Evolutionary conservation across 2,113 vertebrate genomes (phyloP), one percentile per base, ranked within the genome.

Genomic region (Passer montanus): DNA sequence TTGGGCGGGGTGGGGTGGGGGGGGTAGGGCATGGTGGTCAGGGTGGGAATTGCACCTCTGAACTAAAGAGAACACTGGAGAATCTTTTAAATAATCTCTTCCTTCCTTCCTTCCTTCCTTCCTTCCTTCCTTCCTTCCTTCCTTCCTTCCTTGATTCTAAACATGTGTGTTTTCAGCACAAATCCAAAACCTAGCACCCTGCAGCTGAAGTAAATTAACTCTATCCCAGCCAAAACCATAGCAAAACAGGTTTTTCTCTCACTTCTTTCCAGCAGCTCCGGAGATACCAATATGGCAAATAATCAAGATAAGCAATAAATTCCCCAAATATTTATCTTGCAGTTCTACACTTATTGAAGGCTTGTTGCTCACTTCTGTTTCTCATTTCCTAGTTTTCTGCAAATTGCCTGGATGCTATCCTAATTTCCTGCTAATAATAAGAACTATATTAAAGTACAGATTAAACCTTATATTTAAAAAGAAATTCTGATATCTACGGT

Each of bases 351-450:
- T 81, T 90, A 33, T 16, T 4, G 6, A 70, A 80, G 62, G 12
- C 23, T 87, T 96, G 30, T 77, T 94, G 33, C 27, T 94, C 21
- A 70, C 56, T 94, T 63, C 20, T 86, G 20, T 55, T 88, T 84
- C 55, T 74, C 27, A 59, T 56, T 37, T 60, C 47, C 58, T 63
- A 8, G 21, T 83, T 95, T 88, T 64, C 75, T 86, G 30, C 14
- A 74, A 67, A 58, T 67, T 74, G 37, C 52, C 60, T 74, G 37
- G 53, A 91, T 66, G 15, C 35, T 46, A 56, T 59, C 18, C 39
- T 85, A 44, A 63, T 52, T 81, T 79, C 24, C 52, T 80, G 15
- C 5, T 31, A 27, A 39, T 72, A 63, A 49, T 21, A 83, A 68
- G n/a, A 73, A 62, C 55, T 50, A 19, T 64, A 60, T 50, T 56